Conservation (phyloP, 1,140 invertebrate genomes). For the Dendrolimus kikuchii region DNA sequence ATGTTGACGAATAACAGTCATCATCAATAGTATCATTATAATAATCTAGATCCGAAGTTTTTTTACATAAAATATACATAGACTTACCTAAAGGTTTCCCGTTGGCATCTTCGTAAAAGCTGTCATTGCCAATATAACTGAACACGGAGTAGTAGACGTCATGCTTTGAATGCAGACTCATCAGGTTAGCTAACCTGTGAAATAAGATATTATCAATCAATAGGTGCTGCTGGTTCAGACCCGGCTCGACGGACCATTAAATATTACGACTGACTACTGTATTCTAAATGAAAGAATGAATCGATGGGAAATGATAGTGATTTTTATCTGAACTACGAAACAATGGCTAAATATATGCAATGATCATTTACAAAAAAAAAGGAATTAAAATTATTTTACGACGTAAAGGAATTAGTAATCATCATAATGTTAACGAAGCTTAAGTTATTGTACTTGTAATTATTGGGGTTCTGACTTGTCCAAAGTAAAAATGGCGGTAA, state of each 20-base stretch:
- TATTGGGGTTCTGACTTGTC: too few species aligned
- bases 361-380: background rate
- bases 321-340: too few species aligned
- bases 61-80: too few species aligned
- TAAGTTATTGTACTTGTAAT: too few species aligned
- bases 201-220: background rate
- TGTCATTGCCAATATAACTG: constrained; percentile 45
- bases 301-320: too few species aligned
- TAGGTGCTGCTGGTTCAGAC: background rate
- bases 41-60: background rate
- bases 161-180: constrained; percentile 38
- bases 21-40: too few species aligned
- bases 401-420: too few species aligned
- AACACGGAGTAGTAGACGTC: constrained; percentile 51
- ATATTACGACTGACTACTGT: background rate
- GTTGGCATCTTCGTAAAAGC: constrained; percentile 43
- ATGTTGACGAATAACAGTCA: background rate
- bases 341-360: too few species aligned
- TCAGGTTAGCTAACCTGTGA: constrained; percentile 41
- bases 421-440: too few species aligned
- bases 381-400: too few species aligned
- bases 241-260: background rate
- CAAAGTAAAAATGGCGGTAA: too few species aligned
- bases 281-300: too few species aligned
- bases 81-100: constrained; percentile 39